phyloP scores from a whole-genome alignment of 2,888 invertebrate genomes.

The Cylindroiulus punctatus region DNA sequence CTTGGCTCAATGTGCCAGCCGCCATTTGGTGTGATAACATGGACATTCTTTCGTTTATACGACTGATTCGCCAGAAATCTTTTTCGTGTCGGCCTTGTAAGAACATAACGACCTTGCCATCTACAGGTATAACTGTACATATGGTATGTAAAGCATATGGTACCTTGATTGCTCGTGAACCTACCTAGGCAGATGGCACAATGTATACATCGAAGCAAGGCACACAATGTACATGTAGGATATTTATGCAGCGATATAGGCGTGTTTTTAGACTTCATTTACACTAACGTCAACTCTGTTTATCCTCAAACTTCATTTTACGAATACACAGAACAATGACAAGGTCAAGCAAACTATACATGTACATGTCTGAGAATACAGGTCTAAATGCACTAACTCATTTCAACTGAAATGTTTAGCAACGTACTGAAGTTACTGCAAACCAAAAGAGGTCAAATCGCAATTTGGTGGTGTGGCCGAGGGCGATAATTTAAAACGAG shows the following conservation, averaged over 20 bases:
- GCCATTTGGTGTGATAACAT: too few species aligned
- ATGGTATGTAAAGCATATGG: background rate
- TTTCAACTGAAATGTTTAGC: conserved; percentile 2
- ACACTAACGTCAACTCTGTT: conserved; percentile 10
- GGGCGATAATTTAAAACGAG: background rate
- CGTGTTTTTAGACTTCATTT: background rate
- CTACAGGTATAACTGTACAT: too few species aligned
- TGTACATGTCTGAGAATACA: background rate
- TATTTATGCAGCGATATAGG: background rate
- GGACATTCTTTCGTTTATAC: too few species aligned
- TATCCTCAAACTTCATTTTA: background rate
- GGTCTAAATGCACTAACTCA: background rate
- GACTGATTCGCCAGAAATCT: too few species aligned
- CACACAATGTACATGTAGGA: background rate
- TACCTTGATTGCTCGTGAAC: background rate
- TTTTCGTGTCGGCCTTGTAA: too few species aligned
- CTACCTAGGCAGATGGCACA: background rate
- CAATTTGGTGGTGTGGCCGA: background rate
- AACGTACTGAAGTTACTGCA: background rate
- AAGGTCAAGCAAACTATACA: conserved; percentile 1
- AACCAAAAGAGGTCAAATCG: conserved; percentile 19
- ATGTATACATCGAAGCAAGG: background rate
- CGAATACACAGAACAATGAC: conserved; percentile 12
- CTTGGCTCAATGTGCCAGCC: too few species aligned
- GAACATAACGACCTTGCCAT: too few species aligned